Base-by-base conservation (phyloP, 2,888 invertebrate genomes). In the Cataglyphis rosenhaueri region DNA sequence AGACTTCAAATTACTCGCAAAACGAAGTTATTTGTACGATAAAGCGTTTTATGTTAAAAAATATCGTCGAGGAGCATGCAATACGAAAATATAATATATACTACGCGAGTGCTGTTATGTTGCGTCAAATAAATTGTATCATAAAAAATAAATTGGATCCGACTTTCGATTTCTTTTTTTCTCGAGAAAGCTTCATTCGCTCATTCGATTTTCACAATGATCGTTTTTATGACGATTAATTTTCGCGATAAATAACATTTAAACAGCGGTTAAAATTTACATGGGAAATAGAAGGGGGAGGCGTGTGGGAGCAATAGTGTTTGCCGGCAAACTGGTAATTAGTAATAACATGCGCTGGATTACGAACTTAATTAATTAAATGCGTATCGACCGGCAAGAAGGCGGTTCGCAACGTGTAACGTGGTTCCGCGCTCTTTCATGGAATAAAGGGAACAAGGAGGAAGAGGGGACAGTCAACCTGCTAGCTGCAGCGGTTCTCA, bases 401-500 rank as follows among this genome's bases (percentile, higher is more conserved):
- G 91, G 92, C 91, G 91, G 87, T 86, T 84, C 85, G 90, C 92
- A 88, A 87, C 92, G 92, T 92, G 93, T 93, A 92, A 92, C 92
- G 88, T 84, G 91, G 92, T 90, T 90, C 89, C 85, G 81, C 84
- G 82, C 82, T 87, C 85, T 87, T 86, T 85, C 89, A 90, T 84
- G 84, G 86, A 74, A 83, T 81, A 88, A 89, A 84, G 83, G 84
- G 87, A 82, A 84, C 70, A 85, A 85, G 82, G 85, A 84, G 89
- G 86, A 85, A 85, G 85, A 89, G 85, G 87, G 90, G 88, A 89
- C 90, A 93, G 92, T 93, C 93, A 92, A 94, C 93, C 93, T 93
- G 93, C 93, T 93, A 91, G 89, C 81, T 64, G 61, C 94, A 93
- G 94, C 87, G 93, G 89, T 89, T 93, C 93, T 93, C 93, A 93